These are phyloP conservation scores for Stegastes partitus DNA, from an alignment of 2,113 vertebrate genomes.

Conservation along the genomic window DNA sequence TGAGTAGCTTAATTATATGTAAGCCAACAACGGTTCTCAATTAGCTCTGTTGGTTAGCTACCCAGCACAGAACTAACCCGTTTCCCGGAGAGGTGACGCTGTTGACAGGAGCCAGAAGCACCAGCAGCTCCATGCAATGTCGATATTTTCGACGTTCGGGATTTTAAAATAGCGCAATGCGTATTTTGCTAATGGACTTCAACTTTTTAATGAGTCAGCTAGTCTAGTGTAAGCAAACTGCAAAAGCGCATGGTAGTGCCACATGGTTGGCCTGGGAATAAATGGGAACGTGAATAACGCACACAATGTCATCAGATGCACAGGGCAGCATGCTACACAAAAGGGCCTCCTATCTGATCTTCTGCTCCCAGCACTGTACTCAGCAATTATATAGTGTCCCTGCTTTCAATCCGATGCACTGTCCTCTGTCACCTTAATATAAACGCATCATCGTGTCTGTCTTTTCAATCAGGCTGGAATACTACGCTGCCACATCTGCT, in stretches of 20 bases:
- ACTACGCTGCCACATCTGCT: conserved; percentile 13
- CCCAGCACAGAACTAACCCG: not conserved
- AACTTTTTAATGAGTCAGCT: conserved; percentile 74
- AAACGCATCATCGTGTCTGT: not conserved
- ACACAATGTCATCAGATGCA: conserved; percentile 16
- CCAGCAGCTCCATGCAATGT: conserved; percentile 10
- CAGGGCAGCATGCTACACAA: conserved; percentile 16
- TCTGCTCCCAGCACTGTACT: not conserved
- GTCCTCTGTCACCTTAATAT: not conserved
- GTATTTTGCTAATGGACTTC: conserved; percentile 75
- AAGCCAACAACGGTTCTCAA: not conserved
- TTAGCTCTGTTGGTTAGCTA: not conserved
- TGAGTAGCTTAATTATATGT: not conserved
- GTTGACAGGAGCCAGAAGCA: conserved; percentile 9
- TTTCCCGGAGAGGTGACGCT: conserved; percentile 8
- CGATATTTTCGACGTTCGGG: conserved; percentile 58
- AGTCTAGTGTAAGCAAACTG: conserved; percentile 41
- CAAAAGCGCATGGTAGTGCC: conserved; percentile 13
- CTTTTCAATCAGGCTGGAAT: not conserved
- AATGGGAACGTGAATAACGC: conserved; percentile 7
- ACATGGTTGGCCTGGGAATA: conserved; percentile 19
- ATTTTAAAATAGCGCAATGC: conserved; percentile 79
- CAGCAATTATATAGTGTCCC: not conserved
- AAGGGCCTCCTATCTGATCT: conserved; percentile 22
- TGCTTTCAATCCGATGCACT: not conserved